Evolutionary conservation across 2,888 invertebrate species (phyloP), one percentile per base, ranked within the genome.

Genomic region (Volucella bombylans): DNA sequence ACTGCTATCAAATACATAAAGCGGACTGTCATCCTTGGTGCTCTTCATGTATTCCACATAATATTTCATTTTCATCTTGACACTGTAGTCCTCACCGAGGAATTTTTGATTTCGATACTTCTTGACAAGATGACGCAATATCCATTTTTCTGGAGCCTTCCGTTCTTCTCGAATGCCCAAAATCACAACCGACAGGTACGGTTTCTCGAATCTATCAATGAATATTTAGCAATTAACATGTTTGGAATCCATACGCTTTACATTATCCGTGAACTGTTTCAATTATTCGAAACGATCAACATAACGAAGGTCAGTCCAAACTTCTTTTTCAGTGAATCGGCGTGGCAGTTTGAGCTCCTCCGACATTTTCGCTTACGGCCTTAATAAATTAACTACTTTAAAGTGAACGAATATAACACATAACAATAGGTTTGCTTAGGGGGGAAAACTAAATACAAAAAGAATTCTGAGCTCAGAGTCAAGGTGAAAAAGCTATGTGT

Each of bases 1-100:
- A 92, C 98, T 98, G 92, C 98, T 98, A 93, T 99, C 99, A 94
- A 99, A 99, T 93, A 99, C 98, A 94, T 99, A 99, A 86, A 99
- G 94, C n/a, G 99, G 99, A 92, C 98, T 98, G 92, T 99, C 99
- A 93, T 99, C 99, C 89, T 95, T 94, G 88, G 97, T 96, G 89
- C 95, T 94, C 90, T 94, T 94, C 97, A 98, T 97, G 91, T 99
- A 99, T 88, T 97, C 95, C 89, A 98, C 94, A 90, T 97, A 98
- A 94, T 98, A 98, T 92, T 98, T 92, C 98, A 99, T 98, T 93
- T 99, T 99, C 96, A 99, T 95, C 93, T 99, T 99, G 88, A 99
- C 99, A 91, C 98, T 99, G 92, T 98, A 99, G 57, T 99, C 99
- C 91, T 99, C 98, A 93, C 99, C 99, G 92, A n/a, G 99, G 92